Percentiles rank a stretch among this genome's conserved stretches.
These are phyloP conservation scores for Potorous gilbertii DNA, from an alignment of 2,797 vertebrate species.

Conservation along the genomic window DNA sequence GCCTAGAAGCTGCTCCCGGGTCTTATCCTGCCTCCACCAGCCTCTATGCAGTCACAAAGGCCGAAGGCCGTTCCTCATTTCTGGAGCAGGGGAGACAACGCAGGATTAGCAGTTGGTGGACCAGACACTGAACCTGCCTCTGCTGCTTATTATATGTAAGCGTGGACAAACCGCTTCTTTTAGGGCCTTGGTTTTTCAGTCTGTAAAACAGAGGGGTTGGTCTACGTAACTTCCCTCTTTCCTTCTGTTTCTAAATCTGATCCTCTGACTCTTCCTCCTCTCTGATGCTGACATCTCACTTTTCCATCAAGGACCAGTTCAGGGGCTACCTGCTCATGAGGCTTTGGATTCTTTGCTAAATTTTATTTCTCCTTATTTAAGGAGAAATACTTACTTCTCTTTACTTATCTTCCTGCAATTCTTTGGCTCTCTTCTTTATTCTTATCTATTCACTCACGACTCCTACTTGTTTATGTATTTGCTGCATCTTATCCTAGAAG, in stretches of 20 bases:
- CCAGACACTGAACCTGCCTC: background rate
- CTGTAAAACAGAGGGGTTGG: background rate
- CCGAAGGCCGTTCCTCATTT: background rate
- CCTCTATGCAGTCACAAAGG: background rate
- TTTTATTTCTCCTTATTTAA: background rate
- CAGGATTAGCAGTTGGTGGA: background rate
- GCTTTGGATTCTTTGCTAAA: background rate
- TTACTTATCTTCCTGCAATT: background rate
- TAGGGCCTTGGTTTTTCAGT: background rate
- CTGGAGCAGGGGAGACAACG: background rate
- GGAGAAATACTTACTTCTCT: background rate
- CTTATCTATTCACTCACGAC: background rate
- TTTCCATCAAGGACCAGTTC: background rate
- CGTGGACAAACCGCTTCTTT: background rate
- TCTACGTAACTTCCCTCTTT: background rate
- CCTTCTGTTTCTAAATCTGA: background rate
- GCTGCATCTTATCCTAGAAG: background rate
- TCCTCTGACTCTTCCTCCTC: accelerated
- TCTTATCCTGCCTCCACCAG: background rate
- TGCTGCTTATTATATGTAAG: background rate
- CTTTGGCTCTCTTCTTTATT: too few species aligned
- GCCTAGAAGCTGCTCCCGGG: background rate
- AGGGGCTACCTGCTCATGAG: background rate
- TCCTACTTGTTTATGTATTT: background rate
- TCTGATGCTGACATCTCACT: background rate